Evolutionary conservation across 2,113 vertebrate species (phyloP).

Genomic region (Leucosticte australis): DNA sequence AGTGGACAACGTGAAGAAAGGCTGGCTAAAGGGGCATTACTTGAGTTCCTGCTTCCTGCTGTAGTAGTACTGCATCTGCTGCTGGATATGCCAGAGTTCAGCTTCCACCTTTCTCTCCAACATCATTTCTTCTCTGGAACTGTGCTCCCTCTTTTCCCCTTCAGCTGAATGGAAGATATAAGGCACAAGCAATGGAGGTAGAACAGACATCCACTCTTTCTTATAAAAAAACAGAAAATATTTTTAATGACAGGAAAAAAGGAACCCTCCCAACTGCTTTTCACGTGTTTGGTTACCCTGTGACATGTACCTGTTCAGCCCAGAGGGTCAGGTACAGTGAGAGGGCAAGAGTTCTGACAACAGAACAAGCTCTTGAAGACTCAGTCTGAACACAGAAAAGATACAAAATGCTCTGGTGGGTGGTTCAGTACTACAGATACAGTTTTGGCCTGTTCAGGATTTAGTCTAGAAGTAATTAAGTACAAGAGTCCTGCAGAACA

Average conservation of each 20-base stretch:
- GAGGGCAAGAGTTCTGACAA: background rate
- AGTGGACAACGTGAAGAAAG: background rate
- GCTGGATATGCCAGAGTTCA: conserved; percentile 82
- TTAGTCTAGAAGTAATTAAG: background rate
- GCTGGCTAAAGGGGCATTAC: conserved; percentile 55
- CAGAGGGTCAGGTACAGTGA: background rate
- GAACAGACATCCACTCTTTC: background rate
- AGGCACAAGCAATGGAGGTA: background rate
- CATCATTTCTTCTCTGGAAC: background rate
- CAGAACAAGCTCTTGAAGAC: background rate
- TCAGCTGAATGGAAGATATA: background rate
- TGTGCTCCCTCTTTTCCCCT: background rate
- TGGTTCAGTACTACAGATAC: background rate
- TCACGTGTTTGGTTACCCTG: background rate
- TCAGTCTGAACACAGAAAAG: background rate
- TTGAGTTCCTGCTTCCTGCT: conserved; percentile 81
- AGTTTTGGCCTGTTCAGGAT: background rate
- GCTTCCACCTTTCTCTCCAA: conserved; percentile 65
- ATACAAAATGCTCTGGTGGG: background rate
- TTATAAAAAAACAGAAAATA: background rate
- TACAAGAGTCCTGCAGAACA: background rate
- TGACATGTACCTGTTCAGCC: background rate
- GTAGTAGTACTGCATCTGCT: conserved; percentile 82
- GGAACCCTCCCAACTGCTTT: background rate
- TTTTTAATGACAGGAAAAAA: background rate